Percentiles rank a stretch among this genome's conserved stretches.
phyloP scores from a whole-genome alignment of 1,140 invertebrate genomes.

The Rhopalosiphum padi region DNA sequence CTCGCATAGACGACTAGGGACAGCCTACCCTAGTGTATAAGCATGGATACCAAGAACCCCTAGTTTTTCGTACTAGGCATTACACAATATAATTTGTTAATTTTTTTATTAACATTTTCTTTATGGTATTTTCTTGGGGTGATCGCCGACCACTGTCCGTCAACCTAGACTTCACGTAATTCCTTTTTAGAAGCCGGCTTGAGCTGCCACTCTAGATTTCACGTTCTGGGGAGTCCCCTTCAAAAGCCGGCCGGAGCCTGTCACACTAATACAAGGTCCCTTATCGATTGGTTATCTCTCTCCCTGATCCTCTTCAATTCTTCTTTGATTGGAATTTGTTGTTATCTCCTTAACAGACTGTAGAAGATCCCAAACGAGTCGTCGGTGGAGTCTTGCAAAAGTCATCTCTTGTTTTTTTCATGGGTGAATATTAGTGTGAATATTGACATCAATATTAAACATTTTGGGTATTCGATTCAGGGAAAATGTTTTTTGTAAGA shows the following conservation, averaged over 20 bases:
- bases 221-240: background rate
- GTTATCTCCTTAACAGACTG: background rate
- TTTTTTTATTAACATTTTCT: no score
- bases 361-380: background rate
- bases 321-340: background rate
- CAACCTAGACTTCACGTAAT: no score
- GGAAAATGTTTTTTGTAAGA: background rate
- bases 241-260: background rate
- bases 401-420: background rate
- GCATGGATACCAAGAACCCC: background rate
- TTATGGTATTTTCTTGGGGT: background rate
- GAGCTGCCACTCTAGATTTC: background rate
- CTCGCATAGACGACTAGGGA: no score
- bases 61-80: background rate
- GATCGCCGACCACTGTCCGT: no score
- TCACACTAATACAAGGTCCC: background rate
- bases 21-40: background rate
- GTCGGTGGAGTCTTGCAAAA: no score
- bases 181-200: no score
- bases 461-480: background rate
- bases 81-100: no score
- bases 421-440: background rate
- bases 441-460: background rate
- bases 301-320: background rate
- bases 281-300: background rate